Evolutionary conservation across 2,888 invertebrate genomes (phyloP), one percentile per base, ranked within the genome.

Genomic region (Timandra comae): DNA sequence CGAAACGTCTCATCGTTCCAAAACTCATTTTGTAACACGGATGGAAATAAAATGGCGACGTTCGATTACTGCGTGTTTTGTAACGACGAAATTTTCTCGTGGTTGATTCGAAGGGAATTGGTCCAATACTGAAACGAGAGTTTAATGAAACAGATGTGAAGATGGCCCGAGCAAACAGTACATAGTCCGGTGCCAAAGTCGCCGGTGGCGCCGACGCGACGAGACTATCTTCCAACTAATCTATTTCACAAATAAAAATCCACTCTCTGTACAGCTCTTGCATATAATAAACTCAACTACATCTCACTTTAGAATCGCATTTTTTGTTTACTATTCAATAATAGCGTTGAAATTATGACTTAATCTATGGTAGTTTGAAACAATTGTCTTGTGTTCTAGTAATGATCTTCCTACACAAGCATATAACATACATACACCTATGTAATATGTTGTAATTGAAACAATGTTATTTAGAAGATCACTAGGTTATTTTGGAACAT

Each of bases 111-210:
- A 47, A 56, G 75, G 70, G 73, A 69, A 68, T 76, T 73, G 65
- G 68, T 67, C 66, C 72, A 67, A 66, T 65, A 81, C 82, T 84
- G 81, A 81, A 74, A 57, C 65, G 63, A 71, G 71, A 78, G 76
- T 80, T 79, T 79, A 69, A 72, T 67, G 69, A 73, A 79, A 77
- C 82, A 76, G 78, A 78, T 74, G 76, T 61, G 76, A 74, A 80
- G 80, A 80, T 66, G 70, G 69, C 66, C 72, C 65, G 74, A 74
- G 35, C 82, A 81, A 76, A 75, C 66, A 71, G 51, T 51, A 53
- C 49, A 52, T 63, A 63, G 59, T 64, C 65, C 65, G 61, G 77
- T 80, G 82, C 84, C 82, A 84, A 77, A 65, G 61, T 37, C 49
- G 61, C 59, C 60, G 49, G 73, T 71, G 75, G 78, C 78, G 79